Base-by-base conservation (phyloP, 1,140 invertebrate species). In the Leucophenga varia region DNA sequence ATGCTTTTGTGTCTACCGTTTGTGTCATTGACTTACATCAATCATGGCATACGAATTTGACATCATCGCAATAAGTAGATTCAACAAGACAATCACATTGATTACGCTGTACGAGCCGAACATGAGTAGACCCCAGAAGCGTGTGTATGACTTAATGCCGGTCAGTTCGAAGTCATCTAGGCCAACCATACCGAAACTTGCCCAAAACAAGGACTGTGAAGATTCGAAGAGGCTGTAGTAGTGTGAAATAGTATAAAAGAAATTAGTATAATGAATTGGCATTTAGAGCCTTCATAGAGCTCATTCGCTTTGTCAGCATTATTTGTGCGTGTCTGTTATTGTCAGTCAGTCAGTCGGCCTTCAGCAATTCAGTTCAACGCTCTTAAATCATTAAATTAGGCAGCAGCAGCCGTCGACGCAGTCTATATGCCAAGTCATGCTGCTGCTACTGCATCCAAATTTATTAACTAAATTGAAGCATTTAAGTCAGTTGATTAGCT, bases 11-110 rank as follows among this genome's bases (percentile, higher is more conserved):
- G 22, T 5, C 22, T 25, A 10, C 22, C 22, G 22, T 25, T n/a
- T 25, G 22, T 25, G 9, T 20, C 13, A 13, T 20, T n/a, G 30
- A 54, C 73, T 76, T 68, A 81, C 79, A 65, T 79, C 78, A 67
- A 93, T 93, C 56, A 86, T 81, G 30, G 89, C 84, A 68, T 90
- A 93, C 6, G 90, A 92, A 76, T 90, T 93, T 55, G 88, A 91
- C 88, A 93, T 92, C 90, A 93, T 93, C 47, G 90, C 90, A 56
- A 93, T 93, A 32, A 93, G 82, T 46, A 93, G 82, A 75, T 93
- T 92, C 47, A 92, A 76, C 13, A 93, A 78, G 13, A 93, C 89
- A 60, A 92, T 90, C 49, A 92, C 86, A 59, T 91, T 90, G 72
- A 92, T 91, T 37, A 89, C 87, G 41, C 86, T 87, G 73, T 89